A percentile compares a stretch with the other conserved stretches of the same genome.
phyloP scores from a whole-genome alignment of 2,113 vertebrate genomes.

The Condylura cristata region DNA sequence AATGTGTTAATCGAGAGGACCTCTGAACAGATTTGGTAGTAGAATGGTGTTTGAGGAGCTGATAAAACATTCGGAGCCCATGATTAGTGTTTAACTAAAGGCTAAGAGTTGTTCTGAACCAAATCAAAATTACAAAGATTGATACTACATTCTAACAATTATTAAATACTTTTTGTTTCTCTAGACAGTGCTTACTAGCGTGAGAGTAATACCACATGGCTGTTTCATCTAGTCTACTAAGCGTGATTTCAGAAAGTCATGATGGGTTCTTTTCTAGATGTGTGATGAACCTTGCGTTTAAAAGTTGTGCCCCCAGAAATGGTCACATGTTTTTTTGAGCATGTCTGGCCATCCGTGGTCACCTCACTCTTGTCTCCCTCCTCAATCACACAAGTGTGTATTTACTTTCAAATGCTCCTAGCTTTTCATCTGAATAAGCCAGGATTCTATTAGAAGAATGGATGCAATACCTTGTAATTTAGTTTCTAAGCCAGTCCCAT shows the following conservation, averaged over 20 bases:
- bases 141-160: not conserved
- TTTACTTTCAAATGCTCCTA: not conserved
- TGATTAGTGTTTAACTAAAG: not conserved
- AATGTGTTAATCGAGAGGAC: not conserved
- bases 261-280: not conserved
- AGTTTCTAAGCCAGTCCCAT: not conserved
- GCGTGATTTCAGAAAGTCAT: not conserved
- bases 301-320: not conserved
- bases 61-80: not conserved
- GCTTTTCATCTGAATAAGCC: not conserved
- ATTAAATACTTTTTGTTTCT: not conserved
- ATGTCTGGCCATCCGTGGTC: not conserved
- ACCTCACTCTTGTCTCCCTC: not conserved
- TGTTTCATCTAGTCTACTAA: not conserved
- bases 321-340: not conserved
- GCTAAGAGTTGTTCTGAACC: not conserved
- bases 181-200: not conserved
- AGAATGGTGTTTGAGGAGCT: too few relatives aligned
- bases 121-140: not conserved
- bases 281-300: not conserved
- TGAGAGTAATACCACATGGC: not conserved
- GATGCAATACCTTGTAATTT: not conserved
- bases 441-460: not conserved
- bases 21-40: not conserved
- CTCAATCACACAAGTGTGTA: not conserved